These are phyloP conservation scores for Rhincodon typus DNA, from an alignment of 2,797 vertebrate species.

Conservation along the genomic window DNA sequence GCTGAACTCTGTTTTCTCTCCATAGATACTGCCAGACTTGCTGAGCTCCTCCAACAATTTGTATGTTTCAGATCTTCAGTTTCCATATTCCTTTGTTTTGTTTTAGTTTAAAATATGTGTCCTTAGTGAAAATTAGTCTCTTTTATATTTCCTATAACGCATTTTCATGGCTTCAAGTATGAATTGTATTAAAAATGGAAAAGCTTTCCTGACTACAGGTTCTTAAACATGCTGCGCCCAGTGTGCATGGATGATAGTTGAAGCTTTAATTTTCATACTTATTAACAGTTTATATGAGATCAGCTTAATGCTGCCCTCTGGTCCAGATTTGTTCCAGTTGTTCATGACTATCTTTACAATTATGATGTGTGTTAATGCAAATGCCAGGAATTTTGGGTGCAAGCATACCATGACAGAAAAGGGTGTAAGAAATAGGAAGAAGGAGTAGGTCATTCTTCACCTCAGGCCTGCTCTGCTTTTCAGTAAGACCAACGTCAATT, in stretches of 20 bases:
- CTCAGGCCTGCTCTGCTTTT: background rate
- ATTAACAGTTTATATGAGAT: background rate
- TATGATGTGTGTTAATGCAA: background rate
- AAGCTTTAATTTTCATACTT: background rate
- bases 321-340: background rate
- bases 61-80: too few relatives aligned
- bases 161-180: background rate
- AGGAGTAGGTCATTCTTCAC: background rate
- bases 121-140: background rate
- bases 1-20: too few relatives aligned
- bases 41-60: too few relatives aligned
- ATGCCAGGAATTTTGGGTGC: background rate
- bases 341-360: background rate
- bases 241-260: background rate
- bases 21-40: too few relatives aligned
- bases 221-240: background rate
- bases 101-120: background rate
- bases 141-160: background rate
- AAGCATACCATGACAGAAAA: background rate
- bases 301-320: background rate
- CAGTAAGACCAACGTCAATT: background rate
- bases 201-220: background rate
- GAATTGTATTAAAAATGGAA: background rate
- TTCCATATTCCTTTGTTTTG: too few relatives aligned
- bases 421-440: background rate